These are phyloP conservation scores for Actinernus sp. DNA, from an alignment of 92 coral and sea anemone genomes.

Conservation along the genomic window DNA sequence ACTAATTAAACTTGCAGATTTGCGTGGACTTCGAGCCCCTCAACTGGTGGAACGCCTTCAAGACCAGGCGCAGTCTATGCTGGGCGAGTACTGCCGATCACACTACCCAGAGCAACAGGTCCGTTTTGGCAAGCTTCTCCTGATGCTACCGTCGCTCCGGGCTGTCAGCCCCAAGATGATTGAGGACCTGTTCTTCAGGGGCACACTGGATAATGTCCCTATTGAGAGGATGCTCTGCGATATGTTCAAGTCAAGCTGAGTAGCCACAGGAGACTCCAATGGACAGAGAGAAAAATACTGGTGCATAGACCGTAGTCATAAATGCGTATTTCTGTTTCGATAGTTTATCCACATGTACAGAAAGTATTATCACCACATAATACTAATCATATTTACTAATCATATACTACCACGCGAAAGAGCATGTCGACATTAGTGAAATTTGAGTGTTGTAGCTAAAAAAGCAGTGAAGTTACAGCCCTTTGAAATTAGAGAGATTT, in stretches of 20 bases:
- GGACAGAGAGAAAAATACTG: not conserved
- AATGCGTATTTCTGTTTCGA: no score
- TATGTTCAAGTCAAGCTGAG: constrained; percentile 88
- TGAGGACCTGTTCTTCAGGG: constrained; percentile 95
- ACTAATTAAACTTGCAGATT: constrained; percentile 43
- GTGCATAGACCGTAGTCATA: not conserved
- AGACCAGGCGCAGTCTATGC: constrained; percentile 98
- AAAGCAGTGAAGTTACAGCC: no score
- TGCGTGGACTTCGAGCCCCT: constrained; percentile 98
- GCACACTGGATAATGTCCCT: constrained; percentile 90
- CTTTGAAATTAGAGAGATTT: no score
- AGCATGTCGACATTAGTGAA: no score
- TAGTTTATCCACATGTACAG: no score
- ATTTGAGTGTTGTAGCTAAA: no score
- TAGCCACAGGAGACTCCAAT: not conserved
- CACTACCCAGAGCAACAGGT: constrained; percentile 88
- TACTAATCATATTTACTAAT: not conserved
- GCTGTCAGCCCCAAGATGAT: constrained; percentile 95
- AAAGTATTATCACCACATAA: not conserved
- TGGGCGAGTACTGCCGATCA: constrained; percentile 94
- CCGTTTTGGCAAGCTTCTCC: constrained; percentile 93
- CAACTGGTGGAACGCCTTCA: constrained; percentile 93
- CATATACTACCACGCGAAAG: no score
- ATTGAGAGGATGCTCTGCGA: constrained; percentile 99
- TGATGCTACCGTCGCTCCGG: constrained; percentile 91